Evolutionary conservation across 2,888 invertebrate genomes (phyloP), one percentile per base, ranked within the genome.

Genomic region (Ligdia adustata): DNA sequence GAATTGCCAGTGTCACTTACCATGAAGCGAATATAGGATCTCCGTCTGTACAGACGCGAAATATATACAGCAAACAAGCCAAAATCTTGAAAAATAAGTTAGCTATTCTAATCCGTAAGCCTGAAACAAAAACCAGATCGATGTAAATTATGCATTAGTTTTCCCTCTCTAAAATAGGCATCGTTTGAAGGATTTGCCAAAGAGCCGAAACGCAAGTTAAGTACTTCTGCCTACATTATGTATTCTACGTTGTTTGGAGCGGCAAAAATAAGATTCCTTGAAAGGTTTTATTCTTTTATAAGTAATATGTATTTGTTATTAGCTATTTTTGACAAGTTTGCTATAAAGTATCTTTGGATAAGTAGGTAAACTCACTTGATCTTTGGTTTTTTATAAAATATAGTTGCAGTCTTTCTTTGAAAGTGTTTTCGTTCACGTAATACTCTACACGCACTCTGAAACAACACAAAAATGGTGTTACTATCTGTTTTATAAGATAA

Each of bases 361-460:
- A 9, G 9, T 20, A 0, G 4, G 2, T 90, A n/a, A 2, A 96
- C 98, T 98, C 91, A 99, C 99, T 99, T 88, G 98, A 98, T 92
- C 98, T 95, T 92, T 99, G 98, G 91, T 99, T 99, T 91, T 99
- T 99, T 91, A 99, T 97, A 93, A 99, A 99, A 92, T 99, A 99
- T 69, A 99, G 93, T 92, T 99, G 98, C 85, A 99, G 95, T 90
- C 98, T 94, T 92, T 99, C 98, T 92, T 99, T 99, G 91, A 99
- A 96, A 78, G 98, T 98, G 84, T 98, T 98, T 92, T 99, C 99
- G 92, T 99, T 98, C 79, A 98, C 98, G 91, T 99, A 99, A 90
- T 99, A 99, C 91, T 99, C 99, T 87, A 99, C 99, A 72, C 98
- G 97, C 71, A 99, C 99, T 93, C 99, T 99, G 95, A 31, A 95